Evolutionary conservation across 1,140 invertebrate species (phyloP).

Genomic region (Pseudachorutes palmiensis): DNA sequence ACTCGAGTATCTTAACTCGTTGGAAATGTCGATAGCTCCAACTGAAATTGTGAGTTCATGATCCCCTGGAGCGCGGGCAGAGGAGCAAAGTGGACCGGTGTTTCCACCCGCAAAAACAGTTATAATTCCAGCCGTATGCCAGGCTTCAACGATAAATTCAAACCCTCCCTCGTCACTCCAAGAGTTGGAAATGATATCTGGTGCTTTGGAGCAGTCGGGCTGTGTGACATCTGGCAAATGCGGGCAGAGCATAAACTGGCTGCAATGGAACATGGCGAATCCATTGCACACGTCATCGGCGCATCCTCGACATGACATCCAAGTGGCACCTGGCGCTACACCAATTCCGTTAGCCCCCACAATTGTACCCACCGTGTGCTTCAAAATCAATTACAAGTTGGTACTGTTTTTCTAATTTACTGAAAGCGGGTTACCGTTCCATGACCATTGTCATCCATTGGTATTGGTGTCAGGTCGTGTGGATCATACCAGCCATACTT

Average conservation of each 20-base stretch:
- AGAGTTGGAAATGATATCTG: slow-evolving; percentile 16
- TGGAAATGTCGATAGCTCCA: neutral
- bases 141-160: neutral
- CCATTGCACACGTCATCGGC: neutral
- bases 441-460: slow-evolving; percentile 6
- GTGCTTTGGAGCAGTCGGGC: slow-evolving; percentile 13
- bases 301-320: neutral
- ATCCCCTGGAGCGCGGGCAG: neutral
- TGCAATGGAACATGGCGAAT: slow-evolving; percentile 5
- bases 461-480: neutral
- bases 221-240: neutral
- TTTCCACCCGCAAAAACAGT: slow-evolving; percentile 4
- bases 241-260: slow-evolving; percentile 16
- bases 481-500: slow-evolving; percentile 9
- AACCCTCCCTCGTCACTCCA: slow-evolving; percentile 9
- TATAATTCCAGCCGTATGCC: neutral
- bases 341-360: neutral
- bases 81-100: neutral
- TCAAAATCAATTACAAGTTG: neutral
- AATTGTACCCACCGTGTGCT: neutral
- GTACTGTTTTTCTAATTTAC: neutral
- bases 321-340: neutral
- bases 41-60: neutral
- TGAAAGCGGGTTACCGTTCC: slow-evolving; percentile 1
- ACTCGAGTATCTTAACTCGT: neutral